phyloP scores from a whole-genome alignment of 2,113 vertebrate genomes.

The Mesembrinibis cayennensis region DNA sequence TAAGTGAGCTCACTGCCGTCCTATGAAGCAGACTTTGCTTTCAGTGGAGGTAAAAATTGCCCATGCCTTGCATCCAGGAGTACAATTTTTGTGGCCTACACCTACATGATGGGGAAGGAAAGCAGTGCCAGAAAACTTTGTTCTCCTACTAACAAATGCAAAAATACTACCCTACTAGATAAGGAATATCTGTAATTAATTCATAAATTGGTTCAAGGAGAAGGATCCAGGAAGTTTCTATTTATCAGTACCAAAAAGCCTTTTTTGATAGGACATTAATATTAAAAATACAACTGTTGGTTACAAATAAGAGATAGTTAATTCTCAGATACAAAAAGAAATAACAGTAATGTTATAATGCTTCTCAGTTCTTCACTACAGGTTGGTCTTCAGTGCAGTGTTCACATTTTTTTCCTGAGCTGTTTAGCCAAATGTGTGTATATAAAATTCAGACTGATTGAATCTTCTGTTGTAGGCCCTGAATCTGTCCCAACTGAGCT shows the following conservation, averaged over 20 bases:
- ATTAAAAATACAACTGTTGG: not conserved
- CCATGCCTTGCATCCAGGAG: not conserved
- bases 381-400: not conserved
- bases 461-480: slow-evolving; percentile 78
- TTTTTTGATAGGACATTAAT: not conserved
- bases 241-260: not conserved
- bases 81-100: not conserved
- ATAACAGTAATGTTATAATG: not conserved
- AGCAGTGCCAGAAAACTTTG: not conserved
- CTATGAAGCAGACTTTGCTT: not conserved
- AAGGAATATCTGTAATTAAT: not conserved
- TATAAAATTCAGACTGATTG: not conserved
- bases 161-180: not conserved
- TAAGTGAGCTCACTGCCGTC: not conserved
- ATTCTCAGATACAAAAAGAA: not conserved
- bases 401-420: not conserved
- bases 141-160: not conserved
- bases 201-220: not conserved
- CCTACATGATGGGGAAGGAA: not conserved
- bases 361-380: not conserved
- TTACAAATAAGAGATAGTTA: not conserved
- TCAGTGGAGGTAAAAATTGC: not conserved
- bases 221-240: not conserved
- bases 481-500: slow-evolving; percentile 73
- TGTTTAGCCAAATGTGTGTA: not conserved